These are phyloP conservation scores for Anas georgica DNA, from an alignment of 2,797 vertebrate species.

Conservation along the genomic window DNA sequence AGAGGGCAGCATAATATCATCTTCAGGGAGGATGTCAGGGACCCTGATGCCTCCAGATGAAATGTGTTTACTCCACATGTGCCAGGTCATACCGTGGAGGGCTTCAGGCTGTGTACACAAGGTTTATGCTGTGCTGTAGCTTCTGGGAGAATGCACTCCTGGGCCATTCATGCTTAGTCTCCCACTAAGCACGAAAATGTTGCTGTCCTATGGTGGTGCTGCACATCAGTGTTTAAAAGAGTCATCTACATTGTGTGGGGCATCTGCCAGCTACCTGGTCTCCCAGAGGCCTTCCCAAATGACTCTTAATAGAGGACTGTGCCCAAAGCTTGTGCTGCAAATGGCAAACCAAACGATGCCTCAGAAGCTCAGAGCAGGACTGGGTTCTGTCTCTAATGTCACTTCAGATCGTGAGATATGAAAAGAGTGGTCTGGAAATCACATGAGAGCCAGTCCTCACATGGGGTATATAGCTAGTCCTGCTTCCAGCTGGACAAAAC, in stretches of 20 bases:
- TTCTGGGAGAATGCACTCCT: background rate
- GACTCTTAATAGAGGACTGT: background rate
- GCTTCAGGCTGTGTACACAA: background rate
- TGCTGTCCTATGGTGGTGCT: background rate
- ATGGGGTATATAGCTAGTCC: background rate
- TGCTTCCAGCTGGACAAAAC: slow-evolving; percentile 36
- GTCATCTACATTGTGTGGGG: background rate
- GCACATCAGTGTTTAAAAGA: background rate
- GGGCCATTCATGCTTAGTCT: background rate
- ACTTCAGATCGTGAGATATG: background rate
- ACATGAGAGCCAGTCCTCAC: slow-evolving; percentile 13
- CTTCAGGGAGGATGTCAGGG: background rate
- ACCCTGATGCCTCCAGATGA: background rate
- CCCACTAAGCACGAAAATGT: accelerated
- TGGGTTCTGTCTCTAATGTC: background rate
- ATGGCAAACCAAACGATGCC: background rate
- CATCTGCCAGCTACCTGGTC: background rate
- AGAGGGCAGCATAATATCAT: background rate
- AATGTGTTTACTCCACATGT: background rate
- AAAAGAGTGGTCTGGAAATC: background rate
- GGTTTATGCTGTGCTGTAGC: background rate
- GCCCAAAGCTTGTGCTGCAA: background rate
- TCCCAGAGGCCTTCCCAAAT: background rate
- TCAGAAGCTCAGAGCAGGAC: background rate
- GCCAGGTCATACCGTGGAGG: background rate